Percentiles rank a stretch among this genome's conserved stretches.
These are phyloP conservation scores for Drosophila testacea DNA, from an alignment of 2,888 invertebrate species.

Conservation along the genomic window DNA sequence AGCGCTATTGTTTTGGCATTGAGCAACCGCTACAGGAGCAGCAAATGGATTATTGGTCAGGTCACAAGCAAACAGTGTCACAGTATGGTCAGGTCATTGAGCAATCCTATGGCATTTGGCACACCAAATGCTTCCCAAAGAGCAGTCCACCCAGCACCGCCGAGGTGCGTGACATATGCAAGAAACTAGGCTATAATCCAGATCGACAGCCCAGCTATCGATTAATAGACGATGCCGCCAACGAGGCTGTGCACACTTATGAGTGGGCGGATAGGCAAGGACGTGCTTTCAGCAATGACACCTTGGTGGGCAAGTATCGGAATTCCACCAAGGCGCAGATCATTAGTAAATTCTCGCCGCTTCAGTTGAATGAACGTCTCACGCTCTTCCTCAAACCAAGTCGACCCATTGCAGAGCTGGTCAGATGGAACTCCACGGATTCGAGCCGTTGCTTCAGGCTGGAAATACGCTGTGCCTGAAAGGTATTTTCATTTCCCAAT, in stretches of 20 bases:
- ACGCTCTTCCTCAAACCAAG: slow-evolving; percentile 84
- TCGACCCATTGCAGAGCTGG: slow-evolving; percentile 83
- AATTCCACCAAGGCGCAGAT: slow-evolving; percentile 82
- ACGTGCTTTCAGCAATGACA: slow-evolving; percentile 69
- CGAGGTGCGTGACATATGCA: slow-evolving; percentile 87
- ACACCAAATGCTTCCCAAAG: slow-evolving; percentile 89
- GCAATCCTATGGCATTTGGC: slow-evolving; percentile 90
- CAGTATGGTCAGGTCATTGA: slow-evolving; percentile 89
- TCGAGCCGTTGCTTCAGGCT: slow-evolving; percentile 82
- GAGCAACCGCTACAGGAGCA: slow-evolving; percentile 77
- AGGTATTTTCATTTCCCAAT: slow-evolving; percentile 2
- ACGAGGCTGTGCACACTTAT: slow-evolving; percentile 71
- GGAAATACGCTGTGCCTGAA: slow-evolving; percentile 82
- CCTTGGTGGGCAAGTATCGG: slow-evolving; percentile 75
- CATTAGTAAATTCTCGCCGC: slow-evolving; percentile 83
- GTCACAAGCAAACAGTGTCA: slow-evolving; percentile 37
- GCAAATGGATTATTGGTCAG: slow-evolving; percentile 24
- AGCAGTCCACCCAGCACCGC: slow-evolving; percentile 86
- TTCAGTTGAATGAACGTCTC: slow-evolving; percentile 80
- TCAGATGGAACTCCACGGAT: slow-evolving; percentile 83
- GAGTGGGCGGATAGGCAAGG: slow-evolving; percentile 70
- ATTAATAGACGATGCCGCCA: slow-evolving; percentile 79
- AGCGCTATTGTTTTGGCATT: slow-evolving; percentile 88
- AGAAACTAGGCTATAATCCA: slow-evolving; percentile 87
- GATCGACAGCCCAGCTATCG: slow-evolving; percentile 83